Evolutionary conservation across 92 coral and sea anemone species (phyloP), one percentile per base, ranked within the genome.

Genomic region (Zoanthus sociatus): DNA sequence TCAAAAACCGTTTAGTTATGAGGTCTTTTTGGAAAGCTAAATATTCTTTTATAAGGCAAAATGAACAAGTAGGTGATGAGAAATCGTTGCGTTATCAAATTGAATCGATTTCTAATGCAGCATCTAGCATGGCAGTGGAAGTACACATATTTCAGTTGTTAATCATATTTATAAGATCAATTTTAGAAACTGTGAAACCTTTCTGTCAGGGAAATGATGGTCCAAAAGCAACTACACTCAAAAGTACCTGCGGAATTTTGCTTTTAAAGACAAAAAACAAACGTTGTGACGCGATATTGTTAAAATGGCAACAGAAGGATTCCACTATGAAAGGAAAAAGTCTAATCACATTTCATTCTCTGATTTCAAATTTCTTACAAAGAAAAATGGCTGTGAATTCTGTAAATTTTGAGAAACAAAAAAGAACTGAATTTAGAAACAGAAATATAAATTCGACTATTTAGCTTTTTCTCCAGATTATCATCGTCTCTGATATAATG

Each of bases 301-400:
- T 13, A 42, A 78, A 60, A n/a, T 16, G 10, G 7, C 84, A 78
- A 51, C 53, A 58, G 73, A 78, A 60, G 84, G 71, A 60, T 78
- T 78, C 84, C 72, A 78, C 17, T 69, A 32, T 17, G 2, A 4
- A 30, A 15, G 5, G 32, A 58, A 21, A 15, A 6, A 5, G 1
- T 17, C 58, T 18, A 37, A 7, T 1, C 10, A 32, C 8, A 47
- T 37, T 51, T 77, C 21, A 18, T 16, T 54, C 56, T 54, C 9
- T 50, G 42, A 56, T 45, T 30, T 26, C 45, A 55, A 3, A 6
- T 33, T 37, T 58, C 15, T 56, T 45, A 3, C 44, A 37, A 7
- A 10, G 5, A 7, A 6, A 9, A 58, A 37, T 37, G 15, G 60
- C 17, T 44, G 71, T 17, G n/a, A 44, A n/a, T 26, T 56, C 58